Percentiles rank a stretch among this genome's conserved stretches.
Evolutionary conservation across 2,888 invertebrate genomes (phyloP).

Genomic region (Acanthoscelides obtectus): DNA sequence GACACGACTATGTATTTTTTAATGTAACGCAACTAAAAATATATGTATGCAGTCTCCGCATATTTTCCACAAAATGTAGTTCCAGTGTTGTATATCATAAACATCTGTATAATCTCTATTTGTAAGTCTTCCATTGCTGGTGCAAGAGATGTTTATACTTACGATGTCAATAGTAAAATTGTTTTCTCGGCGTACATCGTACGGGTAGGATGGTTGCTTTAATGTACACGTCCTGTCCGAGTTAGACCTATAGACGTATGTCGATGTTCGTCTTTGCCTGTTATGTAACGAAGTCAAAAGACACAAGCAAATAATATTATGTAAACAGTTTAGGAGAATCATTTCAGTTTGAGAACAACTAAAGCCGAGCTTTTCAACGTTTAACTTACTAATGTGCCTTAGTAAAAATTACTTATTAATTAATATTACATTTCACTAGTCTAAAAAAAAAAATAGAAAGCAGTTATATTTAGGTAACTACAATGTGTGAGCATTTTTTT

Average conservation of each 20-base stretch:
- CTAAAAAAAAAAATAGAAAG: too few relatives aligned
- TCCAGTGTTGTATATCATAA: conserved; percentile 9
- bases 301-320: too few relatives aligned
- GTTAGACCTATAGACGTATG: neutral
- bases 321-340: too few relatives aligned
- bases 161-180: conserved; percentile 2
- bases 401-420: too few relatives aligned
- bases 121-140: neutral
- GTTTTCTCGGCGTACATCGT: neutral
- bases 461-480: too few relatives aligned
- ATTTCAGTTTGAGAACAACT: too few relatives aligned
- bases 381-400: too few relatives aligned
- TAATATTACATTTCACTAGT: too few relatives aligned
- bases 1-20: neutral
- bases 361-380: too few relatives aligned
- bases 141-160: conserved; percentile 2
- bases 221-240: neutral
- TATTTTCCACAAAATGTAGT: conserved; percentile 11
- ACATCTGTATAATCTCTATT: conserved; percentile 6
- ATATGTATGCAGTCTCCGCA: conserved; percentile 9
- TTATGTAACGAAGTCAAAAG: too few relatives aligned
- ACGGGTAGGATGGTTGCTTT: neutral
- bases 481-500: too few relatives aligned
- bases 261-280: neutral
- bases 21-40: conserved; percentile 1